phyloP scores from a whole-genome alignment of 2,888 invertebrate species.

The Merodon equestris region DNA sequence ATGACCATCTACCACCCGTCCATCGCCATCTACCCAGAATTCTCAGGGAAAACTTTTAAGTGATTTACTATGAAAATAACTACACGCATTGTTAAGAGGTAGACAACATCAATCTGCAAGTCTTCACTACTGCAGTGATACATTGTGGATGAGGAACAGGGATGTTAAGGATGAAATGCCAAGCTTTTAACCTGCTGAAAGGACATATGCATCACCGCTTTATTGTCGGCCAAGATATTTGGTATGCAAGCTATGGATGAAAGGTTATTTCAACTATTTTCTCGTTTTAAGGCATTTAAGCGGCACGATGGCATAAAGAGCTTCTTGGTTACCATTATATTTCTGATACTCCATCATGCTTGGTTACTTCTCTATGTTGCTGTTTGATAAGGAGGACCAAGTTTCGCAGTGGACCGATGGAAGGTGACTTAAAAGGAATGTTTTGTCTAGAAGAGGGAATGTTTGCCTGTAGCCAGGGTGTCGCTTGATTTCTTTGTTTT shows the following conservation, averaged over 20 bases:
- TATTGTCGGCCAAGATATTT: conserved; percentile 36
- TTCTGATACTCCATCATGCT: not conserved
- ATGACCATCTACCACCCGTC: no score
- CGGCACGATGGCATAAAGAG: not conserved
- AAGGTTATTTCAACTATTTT: conserved; percentile 26
- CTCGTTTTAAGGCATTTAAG: conserved; percentile 15
- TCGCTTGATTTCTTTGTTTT: not conserved
- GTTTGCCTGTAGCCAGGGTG: conserved; percentile 13
- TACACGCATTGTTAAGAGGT: conserved; percentile 5
- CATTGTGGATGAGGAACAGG: not conserved
- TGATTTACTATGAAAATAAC: conserved; percentile 32
- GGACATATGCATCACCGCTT: conserved; percentile 31
- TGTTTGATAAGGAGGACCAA: conserved; percentile 24
- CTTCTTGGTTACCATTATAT: not conserved
- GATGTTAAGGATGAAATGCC: not conserved
- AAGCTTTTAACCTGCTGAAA: conserved; percentile 11
- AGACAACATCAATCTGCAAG: no score
- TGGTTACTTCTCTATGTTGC: conserved; percentile 22
- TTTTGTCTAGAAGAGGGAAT: conserved; percentile 1
- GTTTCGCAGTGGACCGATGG: conserved; percentile 13
- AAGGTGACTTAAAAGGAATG: conserved; percentile 14
- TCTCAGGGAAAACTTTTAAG: conserved; percentile 42
- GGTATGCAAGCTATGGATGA: conserved; percentile 14
- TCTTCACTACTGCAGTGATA: not conserved
- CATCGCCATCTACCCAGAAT: no score